Percentiles rank a stretch among this genome's conserved stretches.
phyloP scores from a whole-genome alignment of 2,888 invertebrate species.

The Drosophila anomelani region DNA sequence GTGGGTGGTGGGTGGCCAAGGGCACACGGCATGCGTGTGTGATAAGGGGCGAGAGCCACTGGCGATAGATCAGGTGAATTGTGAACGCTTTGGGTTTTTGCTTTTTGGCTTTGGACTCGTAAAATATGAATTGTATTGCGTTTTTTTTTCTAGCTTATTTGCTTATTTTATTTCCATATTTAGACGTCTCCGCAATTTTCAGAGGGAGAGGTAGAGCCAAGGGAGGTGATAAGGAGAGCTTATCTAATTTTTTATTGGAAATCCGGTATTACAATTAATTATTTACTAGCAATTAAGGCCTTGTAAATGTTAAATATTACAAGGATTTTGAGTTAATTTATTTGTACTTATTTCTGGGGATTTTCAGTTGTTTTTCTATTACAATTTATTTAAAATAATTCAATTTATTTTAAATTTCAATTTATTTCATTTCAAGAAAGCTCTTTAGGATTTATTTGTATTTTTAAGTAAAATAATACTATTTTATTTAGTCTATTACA shows the following conservation, averaged over 20 bases:
- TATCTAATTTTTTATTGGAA: background rate
- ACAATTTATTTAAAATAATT: no score
- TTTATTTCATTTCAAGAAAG: no score
- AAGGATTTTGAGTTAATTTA: background rate
- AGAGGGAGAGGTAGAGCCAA: background rate
- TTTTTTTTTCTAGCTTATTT: background rate
- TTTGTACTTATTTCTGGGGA: background rate
- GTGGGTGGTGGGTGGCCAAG: constrained; percentile 17
- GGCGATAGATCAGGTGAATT: constrained; percentile 24
- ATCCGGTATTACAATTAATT: background rate
- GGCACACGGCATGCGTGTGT: constrained; percentile 46
- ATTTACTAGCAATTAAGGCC: background rate
- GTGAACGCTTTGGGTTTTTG: background rate
- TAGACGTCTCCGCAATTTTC: background rate
- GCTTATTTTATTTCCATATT: background rate
- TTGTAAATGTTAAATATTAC: background rate
- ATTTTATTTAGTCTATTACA: no score
- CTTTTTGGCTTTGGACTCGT: background rate
- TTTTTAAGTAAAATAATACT: background rate
- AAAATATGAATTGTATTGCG: background rate
- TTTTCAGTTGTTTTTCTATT: background rate
- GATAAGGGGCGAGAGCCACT: constrained; percentile 18
- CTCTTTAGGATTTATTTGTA: background rate
- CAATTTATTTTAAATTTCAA: no score
- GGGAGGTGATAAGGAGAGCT: background rate